Base-by-base conservation (phyloP, 2,888 invertebrate genomes). In the Drosophila barbarae region DNA sequence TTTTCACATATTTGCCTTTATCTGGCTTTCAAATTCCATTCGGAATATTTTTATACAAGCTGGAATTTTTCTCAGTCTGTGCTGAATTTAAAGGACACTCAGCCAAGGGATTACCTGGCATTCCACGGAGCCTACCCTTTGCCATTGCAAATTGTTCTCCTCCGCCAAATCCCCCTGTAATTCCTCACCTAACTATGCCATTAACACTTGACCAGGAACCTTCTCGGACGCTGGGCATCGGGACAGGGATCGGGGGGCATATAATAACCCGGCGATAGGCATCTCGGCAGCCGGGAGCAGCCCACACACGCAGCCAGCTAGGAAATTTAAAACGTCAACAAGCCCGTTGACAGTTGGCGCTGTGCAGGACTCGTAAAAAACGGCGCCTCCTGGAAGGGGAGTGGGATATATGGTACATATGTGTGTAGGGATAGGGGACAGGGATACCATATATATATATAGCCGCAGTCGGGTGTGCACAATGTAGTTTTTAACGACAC, bases 341-440 rank as follows among this genome's bases (percentile, higher is more conserved):
- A 58, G 56, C 55, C 56, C 70, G 82, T 71, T 77, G 77, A 79
- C 80, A 79, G 84, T 84, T 80, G 81, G 46, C 78, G 52, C 81
- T 52, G 50, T 69, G 76, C 78, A 78, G 77, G 73, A 78, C 47
- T 66, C 76, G 76, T 69, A 59, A 81, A 72, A 77, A 58, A 52
- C 44, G 50, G 64, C 21, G 46, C 23, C 50, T 57, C 57, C 47
- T 39, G 41, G 35, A n/a, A n/a, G 15, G 56, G 49, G 21, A 46
- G 15, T 7, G 7, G 13, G 21, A 3, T 39, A 13, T 8, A 13
- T 13, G 13, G 23, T 28, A 28, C 28, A 54, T 28, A 21, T 26
- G 41, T 12, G 12, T 8, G 42, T 32, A 30, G 39, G 46, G 38
- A 26, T 21, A 34, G 26, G 46, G 46, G 26, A 39, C 12, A 38